phyloP scores from a whole-genome alignment of 2,797 vertebrate species.

The Tapera naevia region DNA sequence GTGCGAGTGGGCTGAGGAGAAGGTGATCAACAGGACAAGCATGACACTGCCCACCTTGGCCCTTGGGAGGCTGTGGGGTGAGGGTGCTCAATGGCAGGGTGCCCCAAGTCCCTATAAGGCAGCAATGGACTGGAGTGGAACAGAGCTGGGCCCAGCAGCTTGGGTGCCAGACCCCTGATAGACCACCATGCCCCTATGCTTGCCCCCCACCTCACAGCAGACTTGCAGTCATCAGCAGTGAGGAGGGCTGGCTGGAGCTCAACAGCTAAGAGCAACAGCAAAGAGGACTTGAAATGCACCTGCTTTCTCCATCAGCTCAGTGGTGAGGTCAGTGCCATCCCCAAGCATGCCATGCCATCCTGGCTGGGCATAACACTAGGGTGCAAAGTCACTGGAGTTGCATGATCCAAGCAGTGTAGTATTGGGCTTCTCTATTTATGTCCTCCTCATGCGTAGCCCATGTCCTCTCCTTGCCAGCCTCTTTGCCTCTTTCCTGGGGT shows the following conservation, averaged over 20 bases:
- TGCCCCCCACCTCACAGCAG: not conserved
- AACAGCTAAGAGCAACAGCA: not conserved
- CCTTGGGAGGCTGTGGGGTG: not conserved
- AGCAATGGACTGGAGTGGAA: not conserved
- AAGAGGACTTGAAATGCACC: not conserved
- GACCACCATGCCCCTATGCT: accelerated
- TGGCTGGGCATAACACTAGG: accelerated
- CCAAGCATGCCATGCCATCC: not conserved
- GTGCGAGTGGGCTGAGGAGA: accelerated
- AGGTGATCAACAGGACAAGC: not conserved
- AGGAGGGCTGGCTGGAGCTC: not conserved
- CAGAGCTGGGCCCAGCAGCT: not conserved
- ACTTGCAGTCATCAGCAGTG: accelerated
- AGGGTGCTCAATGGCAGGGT: not conserved
- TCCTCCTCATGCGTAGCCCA: not conserved
- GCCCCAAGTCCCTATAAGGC: not conserved
- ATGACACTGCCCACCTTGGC: not conserved
- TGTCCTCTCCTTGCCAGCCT: not conserved
- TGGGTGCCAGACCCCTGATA: not conserved
- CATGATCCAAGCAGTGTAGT: not conserved
- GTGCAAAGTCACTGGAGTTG: not conserved
- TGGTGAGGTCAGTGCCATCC: not conserved
- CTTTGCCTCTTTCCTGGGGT: not conserved
- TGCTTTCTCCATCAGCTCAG: not conserved
- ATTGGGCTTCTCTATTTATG: not conserved